Conservation (phyloP, 2,888 invertebrate genomes). For the Alitta virens region DNA sequence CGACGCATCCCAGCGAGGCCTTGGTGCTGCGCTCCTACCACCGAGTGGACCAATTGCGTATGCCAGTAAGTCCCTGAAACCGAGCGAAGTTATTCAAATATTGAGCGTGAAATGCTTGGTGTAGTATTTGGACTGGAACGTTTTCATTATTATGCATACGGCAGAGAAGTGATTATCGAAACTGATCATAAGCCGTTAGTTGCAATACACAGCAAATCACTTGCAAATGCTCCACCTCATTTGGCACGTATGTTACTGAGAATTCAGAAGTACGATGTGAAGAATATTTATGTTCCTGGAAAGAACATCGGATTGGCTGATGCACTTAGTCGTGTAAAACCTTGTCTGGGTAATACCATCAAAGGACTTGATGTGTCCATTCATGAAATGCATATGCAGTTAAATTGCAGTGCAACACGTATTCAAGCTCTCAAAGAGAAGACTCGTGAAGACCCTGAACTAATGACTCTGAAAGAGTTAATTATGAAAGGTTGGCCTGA, state of each 20-base stretch:
- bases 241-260: neutral
- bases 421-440: slow-evolving; percentile 6
- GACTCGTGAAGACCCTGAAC: neutral
- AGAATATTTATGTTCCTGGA: neutral
- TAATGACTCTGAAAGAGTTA: neutral
- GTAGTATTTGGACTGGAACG: neutral
- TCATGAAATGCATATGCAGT: neutral
- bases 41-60: too few species aligned
- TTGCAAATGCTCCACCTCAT: neutral
- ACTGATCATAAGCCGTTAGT: neutral
- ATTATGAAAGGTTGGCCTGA: neutral
- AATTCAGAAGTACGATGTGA: neutral
- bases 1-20: too few species aligned
- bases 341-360: neutral
- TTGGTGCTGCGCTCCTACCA: too few species aligned
- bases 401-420: neutral
- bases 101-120: neutral
- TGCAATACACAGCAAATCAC: neutral
- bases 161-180: neutral
- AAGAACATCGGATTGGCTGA: neutral
- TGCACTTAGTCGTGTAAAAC: neutral
- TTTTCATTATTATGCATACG: neutral
- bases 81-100: neutral
- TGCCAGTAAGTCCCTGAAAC: neutral
- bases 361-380: neutral